Percentiles rank a stretch among this genome's conserved stretches.
Conservation (phyloP, 2,113 vertebrate species). For the Arothron firmamentum region DNA sequence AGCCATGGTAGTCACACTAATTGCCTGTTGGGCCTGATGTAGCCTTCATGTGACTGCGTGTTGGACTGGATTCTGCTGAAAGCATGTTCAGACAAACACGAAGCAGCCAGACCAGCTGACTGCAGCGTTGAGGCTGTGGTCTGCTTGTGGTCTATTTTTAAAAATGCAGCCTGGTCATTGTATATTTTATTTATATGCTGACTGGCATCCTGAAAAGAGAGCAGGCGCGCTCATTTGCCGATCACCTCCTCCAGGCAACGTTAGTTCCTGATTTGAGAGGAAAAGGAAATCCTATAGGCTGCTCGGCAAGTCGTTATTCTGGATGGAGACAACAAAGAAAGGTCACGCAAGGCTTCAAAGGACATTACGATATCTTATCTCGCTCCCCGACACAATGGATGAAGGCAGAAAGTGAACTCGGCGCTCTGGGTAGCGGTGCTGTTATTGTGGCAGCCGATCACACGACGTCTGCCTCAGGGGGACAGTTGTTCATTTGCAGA, state of each 20-base stretch:
- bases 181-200: conserved; percentile 58
- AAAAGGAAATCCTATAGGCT: conserved; percentile 27
- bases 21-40: conserved; percentile 8
- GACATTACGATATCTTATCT: conserved; percentile 50
- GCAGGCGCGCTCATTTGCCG: conserved; percentile 7
- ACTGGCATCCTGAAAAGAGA: conserved; percentile 36
- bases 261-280: conserved; percentile 16
- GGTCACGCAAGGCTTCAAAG: conserved; percentile 49
- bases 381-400: conserved; percentile 11
- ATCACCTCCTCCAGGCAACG: conserved; percentile 28
- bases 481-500: conserved; percentile 14
- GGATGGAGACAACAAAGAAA: conserved; percentile 56
- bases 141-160: conserved; percentile 46
- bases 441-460: neutral
- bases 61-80: conserved; percentile 14
- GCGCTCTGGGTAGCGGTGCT: too few relatives aligned
- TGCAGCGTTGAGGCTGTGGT: conserved; percentile 1
- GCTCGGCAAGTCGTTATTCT: conserved; percentile 23
- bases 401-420: neutral
- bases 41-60: conserved; percentile 11
- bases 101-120: conserved; percentile 5
- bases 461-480: neutral
- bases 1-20: conserved; percentile 6
- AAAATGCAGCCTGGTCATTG: conserved; percentile 44
- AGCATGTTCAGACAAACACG: conserved; percentile 30